Base-by-base conservation (phyloP, 1,140 invertebrate species). In the Archegozetes longisetosus region DNA sequence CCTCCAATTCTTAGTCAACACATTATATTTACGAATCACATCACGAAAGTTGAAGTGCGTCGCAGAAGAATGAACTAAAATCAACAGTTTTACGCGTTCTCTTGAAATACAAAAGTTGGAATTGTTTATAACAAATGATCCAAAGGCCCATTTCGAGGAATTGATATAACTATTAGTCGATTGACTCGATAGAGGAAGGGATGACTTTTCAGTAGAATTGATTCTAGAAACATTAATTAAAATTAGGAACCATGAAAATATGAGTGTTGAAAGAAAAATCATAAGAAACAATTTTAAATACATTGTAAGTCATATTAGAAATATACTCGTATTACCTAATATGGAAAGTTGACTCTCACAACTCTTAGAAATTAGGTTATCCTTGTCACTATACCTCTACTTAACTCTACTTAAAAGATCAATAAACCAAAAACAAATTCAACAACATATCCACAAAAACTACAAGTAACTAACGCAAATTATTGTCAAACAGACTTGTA, bases 61-160 rank as follows among this genome's bases (percentile, higher is more conserved):
- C 1, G 81, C 79, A 70, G 84, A 84, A 0, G 84, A 86, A 17
- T 84, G 86, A 4, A 88, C 78, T 51, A 87, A 73, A 59, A 85
- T 77, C 24, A 84, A 64, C 27, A 83, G 62, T 6, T 52, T 22
- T 13, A 32, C 40, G 20, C 17, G 29, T 9, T 6, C 20, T 52
- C 6, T n/a, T 23, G 23, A 6, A 6, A 14, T 52, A 28, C 50
- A 52, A 6, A 9, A 9, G n/a, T 52, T n/a, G 6, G 50, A 40
- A 40, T 40, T 40, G 32, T 40, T 40, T 6, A 40, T 40, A 6
- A 40, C 6, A 40, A 9, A 40, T 40, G 6, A 17, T 6, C 32
- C 32, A 17, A 40, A 40, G 6, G 32, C 32, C 32, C 32, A 40
- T 17, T 17, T 6, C 6, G 6, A 6, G 32, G 32, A 9, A 40